Conservation (phyloP, 2,797 vertebrate genomes). For the Threskiornis aethiopicus region DNA sequence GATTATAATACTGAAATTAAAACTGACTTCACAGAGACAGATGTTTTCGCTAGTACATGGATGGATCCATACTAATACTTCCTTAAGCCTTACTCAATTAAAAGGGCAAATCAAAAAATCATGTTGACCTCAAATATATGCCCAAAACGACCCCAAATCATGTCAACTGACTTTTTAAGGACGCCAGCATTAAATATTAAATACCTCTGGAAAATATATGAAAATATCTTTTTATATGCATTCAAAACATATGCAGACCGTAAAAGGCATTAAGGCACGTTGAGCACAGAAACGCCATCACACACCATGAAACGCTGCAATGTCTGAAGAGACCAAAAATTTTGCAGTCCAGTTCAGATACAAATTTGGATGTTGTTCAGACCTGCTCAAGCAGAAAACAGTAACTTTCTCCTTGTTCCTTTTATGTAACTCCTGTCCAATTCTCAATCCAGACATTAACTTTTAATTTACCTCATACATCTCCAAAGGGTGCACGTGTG, state of each 20-base stretch:
- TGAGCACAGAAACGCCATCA: not conserved
- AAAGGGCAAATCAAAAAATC: not conserved
- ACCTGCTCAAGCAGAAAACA: not conserved
- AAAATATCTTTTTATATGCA: not conserved
- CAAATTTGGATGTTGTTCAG: not conserved
- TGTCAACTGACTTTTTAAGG: not conserved
- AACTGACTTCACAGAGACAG: not conserved
- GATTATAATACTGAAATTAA: not conserved
- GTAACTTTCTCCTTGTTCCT: not conserved
- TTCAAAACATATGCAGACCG: not conserved
- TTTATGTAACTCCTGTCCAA: not conserved
- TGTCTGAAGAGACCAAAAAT: not conserved
- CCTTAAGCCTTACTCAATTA: not conserved
- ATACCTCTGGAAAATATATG: not conserved
- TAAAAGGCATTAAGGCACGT: not conserved
- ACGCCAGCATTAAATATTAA: not conserved
- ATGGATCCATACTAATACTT: not conserved
- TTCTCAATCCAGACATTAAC: constrained; percentile 23
- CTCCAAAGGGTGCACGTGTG: not conserved
- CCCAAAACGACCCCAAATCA: not conserved
- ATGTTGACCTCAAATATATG: not conserved
- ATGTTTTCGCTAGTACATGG: not conserved
- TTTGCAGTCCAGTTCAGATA: not conserved
- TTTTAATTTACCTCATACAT: constrained; percentile 14
- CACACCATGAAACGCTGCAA: not conserved